Evolutionary conservation across 2,888 invertebrate species (phyloP), one percentile per base, ranked within the genome.

Genomic region (Neuroscelio doddi): DNA sequence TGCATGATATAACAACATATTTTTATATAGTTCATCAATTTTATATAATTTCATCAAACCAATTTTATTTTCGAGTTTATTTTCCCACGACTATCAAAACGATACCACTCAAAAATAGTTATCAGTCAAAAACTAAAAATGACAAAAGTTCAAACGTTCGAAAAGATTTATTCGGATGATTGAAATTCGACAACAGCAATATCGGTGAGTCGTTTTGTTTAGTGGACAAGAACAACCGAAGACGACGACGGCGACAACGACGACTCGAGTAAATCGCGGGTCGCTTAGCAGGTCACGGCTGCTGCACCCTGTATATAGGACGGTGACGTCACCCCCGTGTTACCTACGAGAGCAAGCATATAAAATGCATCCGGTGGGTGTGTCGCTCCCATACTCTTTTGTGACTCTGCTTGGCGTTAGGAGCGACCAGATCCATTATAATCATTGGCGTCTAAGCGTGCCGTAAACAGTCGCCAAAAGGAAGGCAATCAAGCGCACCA

Each of bases 331-430:
- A 78, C 47, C 71, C 59, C 38, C 59, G 70, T 62, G 71, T 77
- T 74, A 75, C 73, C 76, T 76, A 76, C 70, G 71, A 73, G 74
- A 70, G 64, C 71, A 58, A 69, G 68, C 62, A 62, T 78, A 78
- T 79, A 80, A 80, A 81, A 79, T 80, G 78, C 77, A 81, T 81
- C 81, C 81, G 81, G 81, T 80, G 81, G 80, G 80, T 82, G 81
- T 82, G 80, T 80, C 80, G 80, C 80, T 80, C 79, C 78, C 80
- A 81, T 78, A 80, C 78, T 78, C 78, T 77, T 72, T 78, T 78
- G 76, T 77, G 75, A 77, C 79, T 79, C 76, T 53, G 67, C 58
- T 69, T 71, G 74, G 76, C 77, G 75, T 73, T 78, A 71, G 72
- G 72, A 77, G 71, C 74, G 74, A 75, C 75, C 75, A 74, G 75